Percentiles rank a stretch among this genome's conserved stretches.
These are phyloP conservation scores for Leptogaster cylindrica DNA, from an alignment of 2,888 invertebrate species.

Conservation along the genomic window DNA sequence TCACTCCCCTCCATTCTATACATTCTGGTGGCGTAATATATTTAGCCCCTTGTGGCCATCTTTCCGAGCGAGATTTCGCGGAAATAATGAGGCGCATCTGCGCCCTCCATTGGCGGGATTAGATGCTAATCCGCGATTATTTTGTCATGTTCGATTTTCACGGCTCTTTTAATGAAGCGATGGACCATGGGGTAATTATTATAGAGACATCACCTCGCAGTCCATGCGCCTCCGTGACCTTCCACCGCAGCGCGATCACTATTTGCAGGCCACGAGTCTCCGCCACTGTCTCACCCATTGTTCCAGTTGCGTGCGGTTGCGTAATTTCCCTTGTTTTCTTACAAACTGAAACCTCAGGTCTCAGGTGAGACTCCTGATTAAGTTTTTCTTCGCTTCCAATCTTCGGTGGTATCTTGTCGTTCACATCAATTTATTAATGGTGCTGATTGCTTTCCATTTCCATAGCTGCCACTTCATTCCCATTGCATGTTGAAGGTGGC, in stretches of 20 bases:
- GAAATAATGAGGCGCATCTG: conserved; percentile 1
- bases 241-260: no score
- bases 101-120: neutral
- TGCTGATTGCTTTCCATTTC: conserved; percentile 11
- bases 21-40: no score
- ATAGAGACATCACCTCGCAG: no score
- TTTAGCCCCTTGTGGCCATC: no score
- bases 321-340: conserved; percentile 15
- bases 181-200: conserved; percentile 11
- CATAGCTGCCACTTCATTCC: neutral
- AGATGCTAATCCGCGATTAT: neutral
- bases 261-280: no score
- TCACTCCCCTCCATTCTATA: no score
- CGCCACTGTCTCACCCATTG: conserved; percentile 10
- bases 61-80: no score
- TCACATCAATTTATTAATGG: conserved; percentile 10
- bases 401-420: neutral
- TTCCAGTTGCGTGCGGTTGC: conserved; percentile 20
- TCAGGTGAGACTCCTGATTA: conserved; percentile 14
- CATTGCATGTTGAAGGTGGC: neutral
- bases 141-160: neutral
- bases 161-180: neutral
- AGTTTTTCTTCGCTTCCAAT: conserved; percentile 4
- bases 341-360: neutral
- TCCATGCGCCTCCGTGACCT: no score